A percentile compares a stretch with the other conserved stretches of the same genome.
Evolutionary conservation across 30 jellyfish, hydroid and myxozoan genomes (phyloP).

Genomic region (Cassiopea xamachana): DNA sequence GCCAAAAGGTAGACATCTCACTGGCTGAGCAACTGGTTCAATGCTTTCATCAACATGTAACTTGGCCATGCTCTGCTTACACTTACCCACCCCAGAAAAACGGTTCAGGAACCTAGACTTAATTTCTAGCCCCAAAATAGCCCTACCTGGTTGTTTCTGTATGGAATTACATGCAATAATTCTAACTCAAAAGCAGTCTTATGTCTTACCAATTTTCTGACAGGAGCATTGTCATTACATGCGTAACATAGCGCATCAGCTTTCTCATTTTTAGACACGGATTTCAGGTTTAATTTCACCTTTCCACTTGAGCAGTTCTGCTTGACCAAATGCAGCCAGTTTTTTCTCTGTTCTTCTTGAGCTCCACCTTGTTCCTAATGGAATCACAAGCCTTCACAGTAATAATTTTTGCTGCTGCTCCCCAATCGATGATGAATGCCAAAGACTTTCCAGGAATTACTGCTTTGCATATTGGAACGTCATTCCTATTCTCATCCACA

Average conservation of each 20-base stretch:
- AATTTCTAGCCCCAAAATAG: background rate
- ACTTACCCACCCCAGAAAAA: background rate
- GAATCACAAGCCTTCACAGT: background rate
- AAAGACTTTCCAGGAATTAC: background rate
- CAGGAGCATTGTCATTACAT: background rate
- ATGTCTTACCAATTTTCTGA: background rate
- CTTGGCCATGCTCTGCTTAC: background rate
- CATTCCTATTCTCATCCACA: background rate
- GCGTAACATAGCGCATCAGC: background rate
- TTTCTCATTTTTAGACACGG: background rate
- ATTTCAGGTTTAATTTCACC: background rate
- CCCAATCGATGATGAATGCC: background rate
- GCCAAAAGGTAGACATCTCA: background rate
- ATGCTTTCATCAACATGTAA: background rate
- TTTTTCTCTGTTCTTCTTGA: background rate
- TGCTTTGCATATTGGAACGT: background rate
- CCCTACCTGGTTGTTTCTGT: background rate
- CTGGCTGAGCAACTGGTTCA: background rate
- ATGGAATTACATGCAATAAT: background rate
- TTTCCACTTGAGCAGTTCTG: background rate
- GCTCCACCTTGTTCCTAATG: background rate
- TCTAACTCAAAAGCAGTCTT: background rate
- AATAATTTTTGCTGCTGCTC: background rate
- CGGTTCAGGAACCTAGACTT: background rate
- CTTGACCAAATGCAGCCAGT: background rate